Percentiles rank a stretch among this genome's conserved stretches.
Conservation (phyloP, 2,113 vertebrate species). For the Eulemur rufifrons region DNA sequence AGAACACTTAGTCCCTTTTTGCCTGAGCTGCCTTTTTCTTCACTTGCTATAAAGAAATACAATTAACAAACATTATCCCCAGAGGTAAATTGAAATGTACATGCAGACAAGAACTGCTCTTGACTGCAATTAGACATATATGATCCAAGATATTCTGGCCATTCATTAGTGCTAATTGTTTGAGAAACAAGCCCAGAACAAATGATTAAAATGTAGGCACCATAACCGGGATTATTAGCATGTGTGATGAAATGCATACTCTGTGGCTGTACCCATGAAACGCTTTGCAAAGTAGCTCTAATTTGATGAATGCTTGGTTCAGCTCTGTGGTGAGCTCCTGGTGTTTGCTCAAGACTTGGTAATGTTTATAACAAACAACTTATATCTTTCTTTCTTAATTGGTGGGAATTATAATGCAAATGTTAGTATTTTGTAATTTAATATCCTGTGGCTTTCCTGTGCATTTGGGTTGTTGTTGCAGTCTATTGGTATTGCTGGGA, state of each 20-base stretch:
- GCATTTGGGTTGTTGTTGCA: constrained; percentile 35
- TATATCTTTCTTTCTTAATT: constrained; percentile 87
- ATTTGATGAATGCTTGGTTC: constrained; percentile 77
- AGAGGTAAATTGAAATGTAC: constrained; percentile 89
- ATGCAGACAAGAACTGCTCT: constrained; percentile 86
- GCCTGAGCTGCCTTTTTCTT: constrained; percentile 85
- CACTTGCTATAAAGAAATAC: constrained; percentile 88
- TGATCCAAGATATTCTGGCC: constrained; percentile 90
- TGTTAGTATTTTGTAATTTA: constrained; percentile 83
- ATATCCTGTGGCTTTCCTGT: constrained; percentile 65
- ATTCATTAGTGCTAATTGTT: constrained; percentile 93
- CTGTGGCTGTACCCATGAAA: constrained; percentile 83
- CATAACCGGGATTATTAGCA: constrained; percentile 88
- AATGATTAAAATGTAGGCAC: constrained; percentile 89
- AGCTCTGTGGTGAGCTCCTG: constrained; percentile 76
- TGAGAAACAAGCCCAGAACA: constrained; percentile 89
- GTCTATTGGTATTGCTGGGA: not conserved
- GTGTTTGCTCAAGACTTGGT: constrained; percentile 84
- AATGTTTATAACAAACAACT: constrained; percentile 88
- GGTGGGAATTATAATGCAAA: constrained; percentile 85
- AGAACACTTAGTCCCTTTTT: constrained; percentile 90
- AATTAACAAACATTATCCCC: constrained; percentile 93
- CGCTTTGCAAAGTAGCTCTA: constrained; percentile 77
- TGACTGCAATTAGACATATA: constrained; percentile 93
- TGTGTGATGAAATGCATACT: constrained; percentile 84